phyloP scores from a whole-genome alignment of 2,113 vertebrate species.

The Ctenomys sociabilis region DNA sequence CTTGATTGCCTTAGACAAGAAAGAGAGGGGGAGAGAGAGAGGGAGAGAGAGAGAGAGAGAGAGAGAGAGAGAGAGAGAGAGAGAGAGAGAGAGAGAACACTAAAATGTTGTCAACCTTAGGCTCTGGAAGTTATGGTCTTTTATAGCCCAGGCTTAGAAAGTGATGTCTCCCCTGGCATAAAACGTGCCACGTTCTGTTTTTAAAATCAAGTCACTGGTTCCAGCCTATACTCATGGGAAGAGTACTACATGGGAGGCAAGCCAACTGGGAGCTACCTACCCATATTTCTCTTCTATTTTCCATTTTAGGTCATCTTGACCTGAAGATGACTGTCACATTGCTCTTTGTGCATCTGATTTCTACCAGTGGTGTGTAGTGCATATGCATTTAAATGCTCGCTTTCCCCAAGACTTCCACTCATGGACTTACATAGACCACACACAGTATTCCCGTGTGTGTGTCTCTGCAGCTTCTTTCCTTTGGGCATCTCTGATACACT shows the following conservation, averaged over 20 bases:
- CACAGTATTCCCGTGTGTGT: not conserved
- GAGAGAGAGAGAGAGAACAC: not conserved
- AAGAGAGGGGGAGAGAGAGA: not conserved
- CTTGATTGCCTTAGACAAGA: not conserved
- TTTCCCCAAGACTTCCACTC: not conserved
- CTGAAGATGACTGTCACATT: not conserved
- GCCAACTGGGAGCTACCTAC: not conserved
- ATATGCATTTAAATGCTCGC: not conserved
- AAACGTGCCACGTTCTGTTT: not conserved
- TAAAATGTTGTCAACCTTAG: not conserved
- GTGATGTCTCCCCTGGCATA: not conserved
- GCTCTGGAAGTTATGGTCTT: not conserved
- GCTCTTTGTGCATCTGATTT: not conserved
- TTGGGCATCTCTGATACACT: not conserved
- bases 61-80: not conserved
- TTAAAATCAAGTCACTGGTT: not conserved
- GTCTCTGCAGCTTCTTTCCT: not conserved
- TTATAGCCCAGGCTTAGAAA: not conserved
- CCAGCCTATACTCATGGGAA: not conserved
- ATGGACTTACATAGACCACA: not conserved
- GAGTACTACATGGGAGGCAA: not conserved
- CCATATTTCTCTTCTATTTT: not conserved
- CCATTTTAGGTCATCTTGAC: not conserved
- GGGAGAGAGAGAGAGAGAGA: fast-evolving
- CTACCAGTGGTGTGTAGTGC: not conserved